Percentiles rank a stretch among this genome's conserved stretches.
Conservation (phyloP, 2,888 invertebrate species). For the Syritta pipiens region DNA sequence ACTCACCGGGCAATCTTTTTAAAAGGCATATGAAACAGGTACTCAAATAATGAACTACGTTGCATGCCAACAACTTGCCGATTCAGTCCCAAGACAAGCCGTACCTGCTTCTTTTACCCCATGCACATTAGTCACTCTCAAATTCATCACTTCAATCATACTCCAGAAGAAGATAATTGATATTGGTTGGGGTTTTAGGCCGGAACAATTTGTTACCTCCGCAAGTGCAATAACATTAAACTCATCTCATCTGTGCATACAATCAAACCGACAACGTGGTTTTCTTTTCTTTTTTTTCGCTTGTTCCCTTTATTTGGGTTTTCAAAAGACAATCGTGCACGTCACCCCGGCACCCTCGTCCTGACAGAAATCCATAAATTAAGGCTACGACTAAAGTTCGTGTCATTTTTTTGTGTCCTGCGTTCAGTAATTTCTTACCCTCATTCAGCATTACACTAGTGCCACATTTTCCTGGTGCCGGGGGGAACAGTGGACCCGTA, state of each 20-base stretch:
- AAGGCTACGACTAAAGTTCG: conserved; percentile 43
- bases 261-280: not conserved
- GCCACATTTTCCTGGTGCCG: conserved; percentile 39
- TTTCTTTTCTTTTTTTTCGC: conserved; percentile 4
- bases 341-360: conserved; percentile 7
- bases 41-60: too few relatives aligned
- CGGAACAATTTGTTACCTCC: conserved; percentile 41
- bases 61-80: too few relatives aligned
- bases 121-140: too few relatives aligned
- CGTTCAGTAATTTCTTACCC: conserved; percentile 26
- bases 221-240: conserved; percentile 42
- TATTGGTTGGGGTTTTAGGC: conserved; percentile 40
- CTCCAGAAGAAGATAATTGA: conserved; percentile 34
- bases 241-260: conserved; percentile 27
- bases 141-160: conserved; percentile 48
- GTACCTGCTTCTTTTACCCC: too few relatives aligned
- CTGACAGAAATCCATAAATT: conserved; percentile 55
- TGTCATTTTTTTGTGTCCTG: conserved; percentile 35
- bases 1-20: too few relatives aligned
- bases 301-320: too few relatives aligned
- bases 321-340: conserved; percentile 8
- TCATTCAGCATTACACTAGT: conserved; percentile 27
- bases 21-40: too few relatives aligned
- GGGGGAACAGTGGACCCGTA: conserved; percentile 64
- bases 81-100: too few relatives aligned